Percentiles rank a stretch among this genome's conserved stretches.
phyloP scores from a whole-genome alignment of 2,797 vertebrate genomes.

The Mallotus villosus region DNA sequence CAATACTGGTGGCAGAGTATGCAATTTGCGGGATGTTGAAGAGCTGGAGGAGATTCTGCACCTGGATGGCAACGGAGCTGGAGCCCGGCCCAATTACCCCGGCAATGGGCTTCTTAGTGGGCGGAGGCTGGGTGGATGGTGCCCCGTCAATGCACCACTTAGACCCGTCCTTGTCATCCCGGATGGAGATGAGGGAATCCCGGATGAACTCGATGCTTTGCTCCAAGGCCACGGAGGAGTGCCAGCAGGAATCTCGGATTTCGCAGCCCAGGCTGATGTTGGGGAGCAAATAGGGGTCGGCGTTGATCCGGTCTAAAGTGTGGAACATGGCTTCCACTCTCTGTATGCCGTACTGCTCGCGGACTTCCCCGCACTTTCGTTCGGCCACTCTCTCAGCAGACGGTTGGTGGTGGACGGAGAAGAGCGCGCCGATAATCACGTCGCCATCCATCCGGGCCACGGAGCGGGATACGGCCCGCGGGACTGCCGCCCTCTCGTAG shows the following conservation, averaged over 20 bases:
- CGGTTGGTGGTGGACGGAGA: constrained; percentile 97
- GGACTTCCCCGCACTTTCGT: constrained; percentile 94
- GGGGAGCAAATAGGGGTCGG: constrained; percentile 87
- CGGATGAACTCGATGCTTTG: constrained; percentile 99
- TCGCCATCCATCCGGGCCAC: constrained; percentile 98
- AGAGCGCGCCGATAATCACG: constrained; percentile 97
- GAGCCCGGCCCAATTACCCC: constrained; percentile 98
- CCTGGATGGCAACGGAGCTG: constrained; percentile 98
- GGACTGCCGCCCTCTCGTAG: constrained; percentile 73
- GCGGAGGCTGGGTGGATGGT: constrained; percentile 77
- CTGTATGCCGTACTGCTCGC: constrained; percentile 98
- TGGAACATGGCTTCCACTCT: constrained; percentile 99
- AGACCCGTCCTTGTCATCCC: constrained; percentile 91
- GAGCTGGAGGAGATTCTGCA: constrained; percentile 96
- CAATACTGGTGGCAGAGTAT: constrained; percentile 97
- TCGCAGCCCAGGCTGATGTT: constrained; percentile 97
- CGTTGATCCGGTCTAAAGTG: constrained; percentile 94
- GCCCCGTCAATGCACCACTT: constrained; percentile 90
- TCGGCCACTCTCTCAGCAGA: constrained; percentile 95
- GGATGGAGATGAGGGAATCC: constrained; percentile 96
- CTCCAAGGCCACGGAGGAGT: constrained; percentile 96
- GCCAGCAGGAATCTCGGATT: constrained; percentile 98
- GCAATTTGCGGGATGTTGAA: constrained; percentile 99
- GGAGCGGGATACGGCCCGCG: constrained; percentile 80
- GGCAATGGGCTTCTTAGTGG: constrained; percentile 93